Percentiles rank a stretch among this genome's conserved stretches.
phyloP scores from a whole-genome alignment of 1,140 invertebrate species.

The Latrodectus geometricus region DNA sequence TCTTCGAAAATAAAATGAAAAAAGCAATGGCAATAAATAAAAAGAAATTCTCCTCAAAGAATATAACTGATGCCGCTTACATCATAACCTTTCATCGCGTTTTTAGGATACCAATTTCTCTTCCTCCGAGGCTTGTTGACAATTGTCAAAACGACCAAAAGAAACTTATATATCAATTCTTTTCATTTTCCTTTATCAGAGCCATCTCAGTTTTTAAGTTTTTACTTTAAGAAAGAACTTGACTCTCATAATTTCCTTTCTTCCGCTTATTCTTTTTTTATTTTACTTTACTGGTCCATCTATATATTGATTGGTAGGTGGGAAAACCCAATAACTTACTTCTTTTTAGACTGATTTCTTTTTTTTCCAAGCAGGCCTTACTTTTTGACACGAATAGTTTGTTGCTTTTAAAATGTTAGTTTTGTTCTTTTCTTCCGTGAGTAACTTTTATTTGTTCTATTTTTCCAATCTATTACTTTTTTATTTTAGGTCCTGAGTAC shows the following conservation, averaged over 20 bases:
- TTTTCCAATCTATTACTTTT: constrained; percentile 60
- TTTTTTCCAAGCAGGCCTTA: background rate
- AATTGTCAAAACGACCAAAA: constrained; percentile 53
- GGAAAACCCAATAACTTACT: constrained; percentile 38
- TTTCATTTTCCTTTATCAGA: constrained; percentile 59
- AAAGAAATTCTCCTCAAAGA: constrained; percentile 9
- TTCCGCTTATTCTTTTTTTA: constrained; percentile 23
- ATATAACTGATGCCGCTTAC: constrained; percentile 55
- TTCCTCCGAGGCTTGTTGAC: constrained; percentile 52
- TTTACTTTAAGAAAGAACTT: constrained; percentile 54
- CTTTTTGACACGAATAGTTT: constrained; percentile 61
- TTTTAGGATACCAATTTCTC: constrained; percentile 45
- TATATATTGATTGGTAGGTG: constrained; percentile 35
- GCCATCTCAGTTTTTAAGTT: constrained; percentile 56
- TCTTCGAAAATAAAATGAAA: constrained; percentile 1
- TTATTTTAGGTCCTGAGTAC: constrained; percentile 41
- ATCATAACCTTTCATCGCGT: constrained; percentile 60
- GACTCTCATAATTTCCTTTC: constrained; percentile 44
- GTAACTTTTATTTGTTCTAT: constrained; percentile 59
- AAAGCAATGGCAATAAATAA: constrained; percentile 4
- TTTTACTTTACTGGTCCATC: constrained; percentile 7
- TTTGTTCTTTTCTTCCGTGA: constrained; percentile 40
- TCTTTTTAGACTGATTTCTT: constrained; percentile 18
- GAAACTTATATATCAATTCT: constrained; percentile 61
- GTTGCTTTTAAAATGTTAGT: constrained; percentile 62